phyloP scores from a whole-genome alignment of 2,113 vertebrate genomes.

The Megaleporinus macrocephalus region DNA sequence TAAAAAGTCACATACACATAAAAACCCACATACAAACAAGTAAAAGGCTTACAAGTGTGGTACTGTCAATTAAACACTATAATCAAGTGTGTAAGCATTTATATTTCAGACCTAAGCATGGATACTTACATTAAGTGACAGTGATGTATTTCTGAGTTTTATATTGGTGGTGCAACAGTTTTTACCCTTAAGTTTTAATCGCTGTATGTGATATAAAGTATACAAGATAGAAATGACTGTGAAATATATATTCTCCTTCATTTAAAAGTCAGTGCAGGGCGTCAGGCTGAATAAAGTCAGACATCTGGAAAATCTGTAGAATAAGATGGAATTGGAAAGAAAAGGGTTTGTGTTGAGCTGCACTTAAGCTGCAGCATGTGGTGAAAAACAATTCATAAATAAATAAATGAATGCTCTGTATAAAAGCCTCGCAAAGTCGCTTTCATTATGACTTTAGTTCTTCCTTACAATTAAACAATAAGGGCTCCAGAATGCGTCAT shows the following conservation, averaged over 20 bases:
- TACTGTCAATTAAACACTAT: too few relatives aligned
- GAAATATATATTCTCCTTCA: not conserved
- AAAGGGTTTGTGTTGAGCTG: not conserved
- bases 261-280: not conserved
- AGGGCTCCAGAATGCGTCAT: not conserved
- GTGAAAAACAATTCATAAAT: conserved; percentile 9
- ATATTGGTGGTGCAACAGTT: not conserved
- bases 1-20: not conserved
- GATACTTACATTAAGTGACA: too few relatives aligned
- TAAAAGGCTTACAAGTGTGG: too few relatives aligned
- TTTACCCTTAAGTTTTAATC: not conserved
- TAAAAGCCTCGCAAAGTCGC: conserved; percentile 2
- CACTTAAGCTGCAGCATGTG: conserved; percentile 4
- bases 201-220: not conserved
- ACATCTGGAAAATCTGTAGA: not conserved
- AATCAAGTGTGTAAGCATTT: too few relatives aligned
- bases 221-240: not conserved
- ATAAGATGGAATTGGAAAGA: too few relatives aligned
- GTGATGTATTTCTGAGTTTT: not conserved
- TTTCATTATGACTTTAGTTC: not conserved
- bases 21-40: not conserved
- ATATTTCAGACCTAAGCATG: too few relatives aligned
- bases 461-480: not conserved
- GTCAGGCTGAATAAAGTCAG: not conserved
- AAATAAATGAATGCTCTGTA: not conserved